Percentiles rank a stretch among this genome's conserved stretches.
Conservation (phyloP, 2,113 vertebrate species). For the Orientallactaga bullata region DNA sequence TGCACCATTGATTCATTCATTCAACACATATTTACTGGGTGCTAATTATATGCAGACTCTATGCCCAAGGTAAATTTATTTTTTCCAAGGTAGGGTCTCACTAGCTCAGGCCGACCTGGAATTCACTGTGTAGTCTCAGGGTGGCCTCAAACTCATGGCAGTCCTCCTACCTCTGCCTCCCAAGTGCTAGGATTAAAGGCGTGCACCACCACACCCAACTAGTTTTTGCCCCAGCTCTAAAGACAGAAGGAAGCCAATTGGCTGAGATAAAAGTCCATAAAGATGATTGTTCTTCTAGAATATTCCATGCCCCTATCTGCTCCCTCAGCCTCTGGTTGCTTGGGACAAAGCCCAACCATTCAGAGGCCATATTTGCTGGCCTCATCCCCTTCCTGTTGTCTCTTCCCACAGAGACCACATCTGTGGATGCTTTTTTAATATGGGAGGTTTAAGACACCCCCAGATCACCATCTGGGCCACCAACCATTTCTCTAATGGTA, state of each 20-base stretch:
- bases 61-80: neutral
- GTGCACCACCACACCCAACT: too few relatives aligned
- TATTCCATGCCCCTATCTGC: neutral
- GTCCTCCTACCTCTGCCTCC: too few relatives aligned
- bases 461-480: neutral
- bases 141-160: too few relatives aligned
- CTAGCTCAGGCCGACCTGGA: too few relatives aligned
- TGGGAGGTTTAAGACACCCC: neutral
- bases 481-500: fast-evolving
- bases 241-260: neutral
- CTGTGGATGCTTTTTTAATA: too few relatives aligned
- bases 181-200: too few relatives aligned
- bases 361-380: neutral
- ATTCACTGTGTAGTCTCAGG: too few relatives aligned
- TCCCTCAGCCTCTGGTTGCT: neutral
- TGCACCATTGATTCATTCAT: neutral
- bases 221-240: neutral
- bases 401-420: neutral
- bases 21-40: neutral
- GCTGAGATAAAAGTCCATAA: neutral
- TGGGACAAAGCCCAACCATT: neutral
- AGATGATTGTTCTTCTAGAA: conserved; percentile 16
- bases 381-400: neutral
- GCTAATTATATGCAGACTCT: neutral
- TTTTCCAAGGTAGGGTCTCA: too few relatives aligned